Evolutionary conservation across 2,113 vertebrate genomes (phyloP).

Genomic region (Phyllostomus discolor): DNA sequence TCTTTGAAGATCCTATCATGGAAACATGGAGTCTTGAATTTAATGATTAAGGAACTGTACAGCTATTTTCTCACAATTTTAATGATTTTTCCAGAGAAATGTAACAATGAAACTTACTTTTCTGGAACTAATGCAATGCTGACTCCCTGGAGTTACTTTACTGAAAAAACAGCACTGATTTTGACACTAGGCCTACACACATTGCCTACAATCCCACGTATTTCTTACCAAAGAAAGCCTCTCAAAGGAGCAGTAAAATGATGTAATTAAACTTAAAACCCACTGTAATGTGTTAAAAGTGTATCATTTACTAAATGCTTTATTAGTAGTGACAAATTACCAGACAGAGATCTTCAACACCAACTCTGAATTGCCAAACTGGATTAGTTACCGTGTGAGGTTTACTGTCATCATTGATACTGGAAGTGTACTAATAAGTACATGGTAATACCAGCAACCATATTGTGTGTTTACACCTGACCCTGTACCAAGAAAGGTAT

Average conservation of each 20-base stretch:
- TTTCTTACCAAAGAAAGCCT: background rate
- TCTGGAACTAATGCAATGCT: background rate
- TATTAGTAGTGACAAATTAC: background rate
- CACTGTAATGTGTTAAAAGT: background rate
- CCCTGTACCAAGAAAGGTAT: background rate
- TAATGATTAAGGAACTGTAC: background rate
- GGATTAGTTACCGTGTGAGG: background rate
- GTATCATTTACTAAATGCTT: background rate
- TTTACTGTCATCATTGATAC: background rate
- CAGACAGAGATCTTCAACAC: background rate
- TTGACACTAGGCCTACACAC: too few relatives aligned
- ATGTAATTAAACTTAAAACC: background rate
- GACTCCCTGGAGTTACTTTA: background rate
- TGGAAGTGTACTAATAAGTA: background rate
- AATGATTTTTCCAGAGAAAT: background rate
- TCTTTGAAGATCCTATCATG: background rate
- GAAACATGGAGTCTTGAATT: background rate
- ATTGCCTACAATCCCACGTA: too few relatives aligned
- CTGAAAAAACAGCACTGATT: background rate
- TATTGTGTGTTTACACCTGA: background rate
- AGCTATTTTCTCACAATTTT: background rate
- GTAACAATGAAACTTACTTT: background rate
- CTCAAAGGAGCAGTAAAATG: background rate
- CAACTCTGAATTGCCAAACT: background rate
- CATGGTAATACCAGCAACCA: background rate